Conservation (phyloP, 2,797 vertebrate genomes). For the Threskiornis aethiopicus region DNA sequence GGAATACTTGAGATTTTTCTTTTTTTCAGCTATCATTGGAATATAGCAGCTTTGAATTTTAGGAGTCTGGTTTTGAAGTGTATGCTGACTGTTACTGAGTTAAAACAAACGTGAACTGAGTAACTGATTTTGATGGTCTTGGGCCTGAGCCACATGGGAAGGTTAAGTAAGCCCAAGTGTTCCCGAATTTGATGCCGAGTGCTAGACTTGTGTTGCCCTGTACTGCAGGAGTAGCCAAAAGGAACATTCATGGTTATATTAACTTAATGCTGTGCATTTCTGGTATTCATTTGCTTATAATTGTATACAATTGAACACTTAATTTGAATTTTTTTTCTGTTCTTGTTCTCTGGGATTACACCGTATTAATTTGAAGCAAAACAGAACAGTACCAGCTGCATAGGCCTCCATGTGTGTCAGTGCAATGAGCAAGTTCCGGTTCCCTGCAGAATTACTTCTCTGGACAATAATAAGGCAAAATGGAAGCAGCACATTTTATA, state of each 20-base stretch:
- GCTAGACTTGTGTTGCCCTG: neutral
- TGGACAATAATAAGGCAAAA: neutral
- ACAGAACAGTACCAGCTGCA: neutral
- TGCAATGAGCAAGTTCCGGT: neutral
- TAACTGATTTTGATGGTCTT: neutral
- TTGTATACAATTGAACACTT: neutral
- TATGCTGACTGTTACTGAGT: neutral
- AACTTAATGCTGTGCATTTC: neutral
- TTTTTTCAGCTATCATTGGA: neutral
- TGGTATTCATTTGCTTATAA: neutral
- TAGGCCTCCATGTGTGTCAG: neutral
- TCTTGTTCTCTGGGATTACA: neutral
- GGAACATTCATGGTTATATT: neutral
- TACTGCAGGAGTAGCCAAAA: neutral
- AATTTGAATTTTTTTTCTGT: neutral
- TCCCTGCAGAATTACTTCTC: neutral
- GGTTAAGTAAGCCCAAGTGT: neutral
- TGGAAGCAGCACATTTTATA: neutral
- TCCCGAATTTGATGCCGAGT: neutral
- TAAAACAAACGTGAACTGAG: neutral
- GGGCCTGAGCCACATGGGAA: neutral
- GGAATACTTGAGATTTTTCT: neutral
- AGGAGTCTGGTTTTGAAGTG: neutral
- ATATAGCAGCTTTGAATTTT: conserved; percentile 21
- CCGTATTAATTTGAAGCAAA: neutral